A percentile compares a stretch with the other conserved stretches of the same genome.
Conservation (phyloP, 2,113 vertebrate species). For the Elephantulus edwardii region DNA sequence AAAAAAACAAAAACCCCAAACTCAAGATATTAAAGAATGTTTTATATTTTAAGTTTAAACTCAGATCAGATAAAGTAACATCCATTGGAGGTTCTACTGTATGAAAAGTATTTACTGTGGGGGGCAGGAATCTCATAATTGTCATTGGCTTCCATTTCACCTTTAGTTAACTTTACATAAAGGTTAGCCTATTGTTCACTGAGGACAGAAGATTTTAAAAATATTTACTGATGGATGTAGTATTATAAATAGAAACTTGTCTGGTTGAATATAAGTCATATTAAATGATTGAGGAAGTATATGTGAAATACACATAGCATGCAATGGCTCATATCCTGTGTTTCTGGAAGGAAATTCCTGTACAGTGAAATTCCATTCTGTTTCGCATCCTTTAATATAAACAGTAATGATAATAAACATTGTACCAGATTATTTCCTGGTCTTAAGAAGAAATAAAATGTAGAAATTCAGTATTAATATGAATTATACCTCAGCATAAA, state of each 20-base stretch:
- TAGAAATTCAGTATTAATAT: neutral
- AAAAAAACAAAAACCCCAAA: no score
- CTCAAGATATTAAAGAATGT: neutral
- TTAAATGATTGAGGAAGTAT: neutral
- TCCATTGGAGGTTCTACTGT: neutral
- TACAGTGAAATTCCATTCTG: neutral
- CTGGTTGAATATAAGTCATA: neutral
- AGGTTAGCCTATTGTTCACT: neutral
- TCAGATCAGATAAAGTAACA: neutral
- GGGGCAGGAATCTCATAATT: neutral
- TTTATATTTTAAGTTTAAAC: neutral
- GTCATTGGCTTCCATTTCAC: neutral
- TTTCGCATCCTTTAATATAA: neutral
- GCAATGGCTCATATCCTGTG: neutral
- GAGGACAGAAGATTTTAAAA: neutral
- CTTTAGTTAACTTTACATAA: neutral
- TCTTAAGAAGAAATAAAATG: constrained; percentile 27
- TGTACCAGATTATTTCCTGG: neutral
- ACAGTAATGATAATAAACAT: neutral
- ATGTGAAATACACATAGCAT: neutral
- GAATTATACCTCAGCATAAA: no score
- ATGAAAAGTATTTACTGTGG: neutral
- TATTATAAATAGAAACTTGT: neutral
- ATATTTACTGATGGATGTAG: neutral
- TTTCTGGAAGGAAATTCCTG: neutral